Base-by-base conservation (phyloP, 2,113 vertebrate species). In the Serinus canaria region DNA sequence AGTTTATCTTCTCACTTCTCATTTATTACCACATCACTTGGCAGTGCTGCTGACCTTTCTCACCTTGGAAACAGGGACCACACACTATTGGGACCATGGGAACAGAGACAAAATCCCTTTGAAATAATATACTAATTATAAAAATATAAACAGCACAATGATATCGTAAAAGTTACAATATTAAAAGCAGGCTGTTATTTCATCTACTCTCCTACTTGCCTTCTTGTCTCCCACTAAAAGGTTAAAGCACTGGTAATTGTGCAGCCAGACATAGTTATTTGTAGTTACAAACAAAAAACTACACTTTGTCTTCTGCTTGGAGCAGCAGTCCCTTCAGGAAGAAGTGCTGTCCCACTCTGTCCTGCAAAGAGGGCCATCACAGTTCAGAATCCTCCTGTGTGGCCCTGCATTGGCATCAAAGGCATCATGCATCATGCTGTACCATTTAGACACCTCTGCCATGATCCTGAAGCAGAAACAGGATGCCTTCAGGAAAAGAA, bases 1-100 rank as follows among this genome's bases (percentile, higher is more conserved):
- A 94, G 93, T 97, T 97, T 96, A 96, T 98, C 95, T 96, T 95
- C 47, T 66, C 91, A 23, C 74, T 95, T 73, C 95, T 94, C 93
- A 59, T 97, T 98, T 97, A 97, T 97, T 96, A 94, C 39, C 84
- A 50, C 94, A 62, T 70, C 74, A 83, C 58, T 93, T 56, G 72
- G 91, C 92, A 78, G 44, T 70, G 53, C 11, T 66, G 90, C 81
- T 95, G 90, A 89, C 76, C 93, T 85, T 82, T 62, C 31, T 86
- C 86, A 66, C 87, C 95, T 96, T 95, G 59, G 91, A 95, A 97
- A 92, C 86, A 58, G 78, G 79, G 84, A 93, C 87, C 83, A 92
- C 94, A 89, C 25, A n/a, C 74, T 90, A 79, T 35, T 69, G 24
- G 46, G 88, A 59, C 33, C 37, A 3, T 23, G 47, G 74, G 35